Base-by-base conservation (phyloP, 2,113 vertebrate genomes). In the Nannobrachium achirus region DNA sequence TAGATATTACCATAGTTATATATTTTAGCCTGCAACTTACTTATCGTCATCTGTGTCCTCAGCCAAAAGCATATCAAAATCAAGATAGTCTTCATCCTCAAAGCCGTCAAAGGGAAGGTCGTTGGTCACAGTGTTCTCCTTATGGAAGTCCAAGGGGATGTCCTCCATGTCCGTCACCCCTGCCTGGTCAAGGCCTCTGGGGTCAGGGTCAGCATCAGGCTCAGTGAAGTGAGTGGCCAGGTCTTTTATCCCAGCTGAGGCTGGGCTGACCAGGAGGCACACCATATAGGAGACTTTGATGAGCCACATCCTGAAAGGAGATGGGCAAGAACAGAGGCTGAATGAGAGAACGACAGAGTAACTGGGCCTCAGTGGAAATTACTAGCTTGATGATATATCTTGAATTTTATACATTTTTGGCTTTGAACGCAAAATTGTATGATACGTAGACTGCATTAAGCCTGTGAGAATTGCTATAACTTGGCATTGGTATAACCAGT, bases 61-160 rank as follows among this genome's bases (percentile, higher is more conserved):
- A 0, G 79, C 69, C 46, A 98, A 42, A 48, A 98, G 79, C 79
- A 92, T 93, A 20, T 97, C 96, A 0, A 97, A 91, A 50, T 99
- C 97, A 38, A 99, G 78, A 4, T 99, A 99, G 76, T 96, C 95
- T 0, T 95, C 94, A 0, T 94, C 93, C 10, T 95, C 94, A 41
- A 95, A 85, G 16, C 91, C 96, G 10, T 96, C 97, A 38, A 90
- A 62, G 14, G 95, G 82, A 16, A 97, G 91, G 52, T 96, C 96
- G 0, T 94, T 95, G 6, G 97, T 99, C 73, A 99, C 93, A 0
- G 96, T 99, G 79, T 98, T 96, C 80, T 97, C 96, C 72, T 92
- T 94, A 82, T 98, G 96, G 83, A 95, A 96, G 48, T 95, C 93
- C 0, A 91, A 72, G 0, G 95, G 92, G 20, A 95, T 80, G 46